These are phyloP conservation scores for Unio pictorum DNA, from an alignment of 2,888 invertebrate species.

Conservation along the genomic window DNA sequence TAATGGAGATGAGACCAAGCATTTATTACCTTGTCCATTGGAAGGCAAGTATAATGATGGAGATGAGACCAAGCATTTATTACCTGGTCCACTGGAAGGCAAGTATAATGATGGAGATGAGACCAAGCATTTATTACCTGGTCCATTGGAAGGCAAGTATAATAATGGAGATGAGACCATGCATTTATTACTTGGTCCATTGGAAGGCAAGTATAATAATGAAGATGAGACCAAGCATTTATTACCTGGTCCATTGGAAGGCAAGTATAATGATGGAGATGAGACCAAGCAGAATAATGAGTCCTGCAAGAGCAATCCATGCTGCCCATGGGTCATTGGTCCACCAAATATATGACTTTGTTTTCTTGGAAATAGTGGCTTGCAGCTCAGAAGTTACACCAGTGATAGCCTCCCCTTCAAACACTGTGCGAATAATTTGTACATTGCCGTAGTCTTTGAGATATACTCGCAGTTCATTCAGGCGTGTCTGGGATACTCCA, in stretches of 20 bases:
- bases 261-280: slow-evolving; percentile 93
- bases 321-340: slow-evolving; percentile 85
- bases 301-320: slow-evolving; percentile 86
- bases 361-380: slow-evolving; percentile 22
- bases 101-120: too few relatives aligned
- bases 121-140: too few relatives aligned
- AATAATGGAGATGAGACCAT: too few relatives aligned
- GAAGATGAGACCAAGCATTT: slow-evolving; percentile 77
- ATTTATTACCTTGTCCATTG: too few relatives aligned
- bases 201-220: slow-evolving; percentile 93
- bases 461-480: slow-evolving; percentile 5
- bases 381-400: slow-evolving; percentile 24
- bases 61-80: too few relatives aligned
- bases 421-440: slow-evolving; percentile 34
- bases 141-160: too few relatives aligned
- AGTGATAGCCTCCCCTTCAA: slow-evolving; percentile 24
- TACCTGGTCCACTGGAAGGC: too few relatives aligned
- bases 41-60: too few relatives aligned
- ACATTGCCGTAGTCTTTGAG: slow-evolving; percentile 14
- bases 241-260: slow-evolving; percentile 90
- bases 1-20: too few relatives aligned
- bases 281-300: slow-evolving; percentile 88
- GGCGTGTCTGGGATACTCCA: slow-evolving; percentile 3
- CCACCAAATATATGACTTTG: slow-evolving; percentile 59
- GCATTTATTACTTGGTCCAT: slow-evolving; percentile 83